Evolutionary conservation across 2,888 invertebrate species (phyloP), one percentile per base, ranked within the genome.

Genomic region (Drosophila glabriapex): DNA sequence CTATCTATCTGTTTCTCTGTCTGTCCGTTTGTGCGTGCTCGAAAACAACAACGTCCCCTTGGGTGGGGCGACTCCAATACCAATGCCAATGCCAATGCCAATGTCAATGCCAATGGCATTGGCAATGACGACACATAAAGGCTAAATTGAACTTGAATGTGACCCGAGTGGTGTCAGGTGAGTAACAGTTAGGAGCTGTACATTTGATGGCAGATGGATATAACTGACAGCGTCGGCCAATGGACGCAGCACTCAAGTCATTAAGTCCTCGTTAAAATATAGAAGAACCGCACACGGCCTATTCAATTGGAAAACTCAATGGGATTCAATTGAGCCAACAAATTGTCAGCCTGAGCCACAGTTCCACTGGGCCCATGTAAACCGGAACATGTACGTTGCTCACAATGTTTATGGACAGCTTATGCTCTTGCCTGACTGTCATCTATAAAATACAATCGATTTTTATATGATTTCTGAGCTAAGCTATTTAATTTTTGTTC

Each of bases 91-190:
- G 52, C 3, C 31, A 53, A 3, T 50, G 49, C 49, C 49, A 50
- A 10, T 31, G 25, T 12, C 54, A 54, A 6, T 35, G 31, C n/a
- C 52, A 64, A 58, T 74, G 68, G 33, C 74, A 70, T 56, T 72
- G 70, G 39, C 74, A 68, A 81, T 56, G 53, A 52, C 49, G 78
- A 78, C 76, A 76, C 83, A 85, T 85, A 80, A 88, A 80, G 88
- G 82, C 85, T 72, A 88, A 85, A 88, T 86, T 88, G 88, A 80
- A 82, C 80, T 70, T 80, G 73, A 85, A 84, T 83, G 85, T 78
- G 71, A 75, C 73, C 71, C 85, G 75, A 68, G 71, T 84, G 85
- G 52, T 29, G 35, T 59, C 63, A 80, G 59, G 65, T 58, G 62
- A 55, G 43, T 4, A 29, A 39, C 4, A 31, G 55, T 14, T 31